A percentile compares a stretch with the other conserved stretches of the same genome.
These are phyloP conservation scores for Candoia aspera DNA, from an alignment of 2,113 vertebrate genomes.

Conservation along the genomic window DNA sequence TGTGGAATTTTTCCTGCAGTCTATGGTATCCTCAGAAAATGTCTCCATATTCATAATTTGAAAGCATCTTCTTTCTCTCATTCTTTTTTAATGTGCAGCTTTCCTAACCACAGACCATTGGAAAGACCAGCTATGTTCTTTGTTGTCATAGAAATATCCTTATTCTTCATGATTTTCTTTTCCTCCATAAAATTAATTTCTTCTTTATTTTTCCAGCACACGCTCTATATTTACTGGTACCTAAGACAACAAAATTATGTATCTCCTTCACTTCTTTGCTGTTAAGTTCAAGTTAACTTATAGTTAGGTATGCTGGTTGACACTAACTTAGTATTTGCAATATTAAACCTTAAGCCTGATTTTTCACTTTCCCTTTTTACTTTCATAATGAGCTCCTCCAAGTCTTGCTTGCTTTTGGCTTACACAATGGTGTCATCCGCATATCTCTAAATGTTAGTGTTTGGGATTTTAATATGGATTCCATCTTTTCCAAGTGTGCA, in stretches of 20 bases:
- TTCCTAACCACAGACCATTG: neutral
- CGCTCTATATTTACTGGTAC: too few species aligned
- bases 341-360: neutral
- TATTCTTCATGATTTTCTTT: neutral
- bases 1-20: neutral
- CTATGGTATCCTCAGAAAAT: neutral
- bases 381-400: neutral
- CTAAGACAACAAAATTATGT: too few species aligned
- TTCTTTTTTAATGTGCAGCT: neutral
- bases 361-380: neutral
- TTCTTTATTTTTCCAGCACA: too few species aligned
- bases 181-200: neutral
- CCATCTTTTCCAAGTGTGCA: neutral
- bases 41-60: neutral
- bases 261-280: neutral
- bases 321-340: neutral
- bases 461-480: neutral
- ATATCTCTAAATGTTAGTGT: neutral
- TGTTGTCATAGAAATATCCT: neutral
- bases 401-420: neutral
- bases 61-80: neutral
- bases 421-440: neutral
- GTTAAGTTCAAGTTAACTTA: neutral
- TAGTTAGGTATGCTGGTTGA: neutral
- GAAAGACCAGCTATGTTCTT: neutral